phyloP scores from a whole-genome alignment of 2,113 vertebrate species.

The Naja naja region DNA sequence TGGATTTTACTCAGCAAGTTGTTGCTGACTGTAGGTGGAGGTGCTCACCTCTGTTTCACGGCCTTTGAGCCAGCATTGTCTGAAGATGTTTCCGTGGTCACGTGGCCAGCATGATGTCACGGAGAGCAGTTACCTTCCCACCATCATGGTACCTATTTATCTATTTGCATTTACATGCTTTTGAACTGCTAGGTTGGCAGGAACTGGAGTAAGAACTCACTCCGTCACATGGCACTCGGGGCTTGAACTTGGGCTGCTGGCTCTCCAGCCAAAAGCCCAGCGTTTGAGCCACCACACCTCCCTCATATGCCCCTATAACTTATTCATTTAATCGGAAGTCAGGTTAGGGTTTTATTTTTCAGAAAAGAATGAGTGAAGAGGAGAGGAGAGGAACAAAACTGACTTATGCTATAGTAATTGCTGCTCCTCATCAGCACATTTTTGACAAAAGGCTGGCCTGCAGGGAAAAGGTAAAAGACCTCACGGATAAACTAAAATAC shows the following conservation, averaged over 20 bases:
- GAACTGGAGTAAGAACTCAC: background rate
- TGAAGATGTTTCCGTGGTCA: background rate
- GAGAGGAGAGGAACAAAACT: background rate
- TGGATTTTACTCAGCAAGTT: background rate
- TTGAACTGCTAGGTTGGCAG: background rate
- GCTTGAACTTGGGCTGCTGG: background rate
- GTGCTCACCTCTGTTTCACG: background rate
- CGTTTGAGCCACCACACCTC: background rate
- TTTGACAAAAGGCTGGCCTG: background rate
- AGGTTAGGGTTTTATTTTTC: background rate
- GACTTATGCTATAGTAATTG: conserved; percentile 4
- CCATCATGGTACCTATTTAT: background rate
- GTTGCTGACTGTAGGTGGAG: background rate
- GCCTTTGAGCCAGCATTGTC: background rate
- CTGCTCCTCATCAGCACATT: background rate
- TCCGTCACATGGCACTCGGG: background rate
- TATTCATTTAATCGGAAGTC: background rate
- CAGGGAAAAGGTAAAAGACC: background rate
- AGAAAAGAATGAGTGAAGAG: background rate
- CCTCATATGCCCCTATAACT: background rate
- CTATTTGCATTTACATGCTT: no score
- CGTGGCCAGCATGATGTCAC: background rate
- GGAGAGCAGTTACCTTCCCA: background rate
- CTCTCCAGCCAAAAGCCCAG: background rate
- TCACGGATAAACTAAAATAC: background rate